Percentiles rank a stretch among this genome's conserved stretches.
Conservation (phyloP, 2,113 vertebrate genomes). For the Thunnus thynnus region DNA sequence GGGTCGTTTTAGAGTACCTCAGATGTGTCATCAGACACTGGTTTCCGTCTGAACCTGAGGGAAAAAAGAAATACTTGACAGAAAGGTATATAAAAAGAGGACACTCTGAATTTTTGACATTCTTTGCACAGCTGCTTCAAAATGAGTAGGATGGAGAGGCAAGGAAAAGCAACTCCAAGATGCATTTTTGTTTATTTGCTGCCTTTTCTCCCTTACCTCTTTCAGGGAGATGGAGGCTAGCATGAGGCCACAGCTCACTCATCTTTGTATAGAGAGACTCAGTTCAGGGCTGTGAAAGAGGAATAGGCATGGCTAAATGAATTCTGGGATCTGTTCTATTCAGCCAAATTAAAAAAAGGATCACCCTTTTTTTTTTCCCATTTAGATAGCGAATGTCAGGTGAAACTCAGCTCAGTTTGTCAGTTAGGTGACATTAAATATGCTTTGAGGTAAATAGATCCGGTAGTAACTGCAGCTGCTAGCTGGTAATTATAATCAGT, state of each 20-base stretch:
- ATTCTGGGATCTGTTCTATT: conserved; percentile 77
- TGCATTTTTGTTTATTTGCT: conserved; percentile 78
- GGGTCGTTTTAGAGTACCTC: conserved; percentile 78
- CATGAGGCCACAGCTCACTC: conserved; percentile 79
- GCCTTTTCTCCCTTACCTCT: conserved; percentile 76
- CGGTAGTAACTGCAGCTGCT: conserved; percentile 18
- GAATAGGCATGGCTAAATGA: conserved; percentile 77
- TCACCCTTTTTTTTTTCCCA: conserved; percentile 71
- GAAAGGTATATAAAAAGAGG: conserved; percentile 81
- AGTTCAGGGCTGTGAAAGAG: conserved; percentile 70
- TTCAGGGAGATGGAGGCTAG: conserved; percentile 76
- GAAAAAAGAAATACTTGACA: conserved; percentile 82
- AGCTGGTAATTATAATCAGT: conserved; percentile 38
- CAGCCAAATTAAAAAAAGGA: conserved; percentile 72
- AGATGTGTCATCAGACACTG: conserved; percentile 84
- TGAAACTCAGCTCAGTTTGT: conserved; percentile 63
- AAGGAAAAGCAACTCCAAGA: conserved; percentile 76
- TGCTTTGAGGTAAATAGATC: conserved; percentile 56
- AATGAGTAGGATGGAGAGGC: conserved; percentile 76
- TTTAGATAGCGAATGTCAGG: conserved; percentile 73
- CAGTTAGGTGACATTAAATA: conserved; percentile 62
- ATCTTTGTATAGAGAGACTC: conserved; percentile 75
- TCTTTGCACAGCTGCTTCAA: conserved; percentile 79
- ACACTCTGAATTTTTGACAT: conserved; percentile 81
- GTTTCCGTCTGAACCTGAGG: conserved; percentile 82